Evolutionary conservation across 1,140 invertebrate genomes (phyloP), one percentile per base, ranked within the genome.

Genomic region (Samia ricini): DNA sequence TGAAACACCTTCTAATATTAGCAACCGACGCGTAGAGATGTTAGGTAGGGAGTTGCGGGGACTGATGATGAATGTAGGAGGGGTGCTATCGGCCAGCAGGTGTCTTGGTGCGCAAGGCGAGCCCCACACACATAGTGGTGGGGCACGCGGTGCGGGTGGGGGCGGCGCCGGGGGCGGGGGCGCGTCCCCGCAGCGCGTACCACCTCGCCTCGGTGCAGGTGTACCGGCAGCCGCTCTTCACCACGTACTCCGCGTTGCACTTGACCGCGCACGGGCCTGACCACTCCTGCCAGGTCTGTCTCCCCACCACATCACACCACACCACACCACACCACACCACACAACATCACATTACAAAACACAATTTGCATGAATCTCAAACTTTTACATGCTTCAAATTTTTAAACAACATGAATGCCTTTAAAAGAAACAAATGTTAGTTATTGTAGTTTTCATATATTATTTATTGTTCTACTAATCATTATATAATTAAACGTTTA

Each of bases 81-180:
- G 19, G 18, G 2, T 51, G 6, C 7, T 19, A 15, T 52, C 19
- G 19, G 51, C 21, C 10, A 33, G 19, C 68, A 88, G 85, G 92
- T 36, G 85, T 92, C 60, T 72, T 92, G 20, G 83, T 92, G 4
- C 83, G 91, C 60, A 92, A 92, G 67, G 76, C 82, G 61, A 76
- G 81, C 4, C 85, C 91, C 4, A 85, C 85, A 15, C 85, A 72
- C 68, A 74, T 92, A 26, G 67, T 92, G n/a, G 7, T 92, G 23
- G 92, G 92, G 0, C 85, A 91, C 61, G 57, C 68, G 49, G 59
- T 24, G 63, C 24, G 24, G 22, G 22, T n/a, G n/a, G 49, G 42
- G 64, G 60, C 22, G 66, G 63, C 6, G 66, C 29, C 18, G 61
- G 36, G 10, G 56, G 18, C 5, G 59, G 4, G 19, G 19, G 51